Evolutionary conservation across 2,888 invertebrate genomes (phyloP).

Genomic region (Scaptomyza caliginosa): DNA sequence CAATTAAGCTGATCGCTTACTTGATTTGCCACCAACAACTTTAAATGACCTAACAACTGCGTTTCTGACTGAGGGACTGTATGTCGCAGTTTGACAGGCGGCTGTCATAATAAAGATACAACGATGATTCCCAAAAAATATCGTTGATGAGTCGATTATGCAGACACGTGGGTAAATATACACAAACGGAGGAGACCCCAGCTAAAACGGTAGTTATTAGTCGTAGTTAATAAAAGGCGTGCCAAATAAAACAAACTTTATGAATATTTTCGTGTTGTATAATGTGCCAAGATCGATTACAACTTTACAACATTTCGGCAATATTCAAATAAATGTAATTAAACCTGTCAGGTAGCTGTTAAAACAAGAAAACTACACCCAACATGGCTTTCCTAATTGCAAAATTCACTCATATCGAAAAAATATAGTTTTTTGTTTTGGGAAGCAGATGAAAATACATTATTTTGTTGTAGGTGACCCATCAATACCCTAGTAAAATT

Average conservation of each 20-base stretch:
- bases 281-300: constrained; percentile 13
- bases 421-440: not conserved
- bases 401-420: not conserved
- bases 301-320: constrained; percentile 1
- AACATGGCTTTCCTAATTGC: not conserved
- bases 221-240: constrained; percentile 41
- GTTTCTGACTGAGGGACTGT: constrained; percentile 27
- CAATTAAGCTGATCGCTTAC: constrained; percentile 41
- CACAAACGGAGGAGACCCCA: constrained; percentile 9
- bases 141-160: constrained; percentile 45
- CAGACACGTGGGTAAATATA: constrained; percentile 26
- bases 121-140: constrained; percentile 1
- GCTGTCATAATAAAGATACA: constrained; percentile 58
- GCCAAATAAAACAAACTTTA: constrained; percentile 23
- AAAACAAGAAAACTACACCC: not conserved
- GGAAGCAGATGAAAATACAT: not conserved
- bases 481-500: not conserved
- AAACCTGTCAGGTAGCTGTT: not conserved
- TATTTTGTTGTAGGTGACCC: not conserved
- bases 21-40: constrained; percentile 63
- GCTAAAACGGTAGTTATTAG: constrained; percentile 14
- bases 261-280: not conserved
- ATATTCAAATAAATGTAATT: not conserved
- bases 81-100: constrained; percentile 31
- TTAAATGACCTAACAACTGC: constrained; percentile 51